Evolutionary conservation across 2,888 invertebrate genomes (phyloP).

Genomic region (Caradrina clavipalpis): DNA sequence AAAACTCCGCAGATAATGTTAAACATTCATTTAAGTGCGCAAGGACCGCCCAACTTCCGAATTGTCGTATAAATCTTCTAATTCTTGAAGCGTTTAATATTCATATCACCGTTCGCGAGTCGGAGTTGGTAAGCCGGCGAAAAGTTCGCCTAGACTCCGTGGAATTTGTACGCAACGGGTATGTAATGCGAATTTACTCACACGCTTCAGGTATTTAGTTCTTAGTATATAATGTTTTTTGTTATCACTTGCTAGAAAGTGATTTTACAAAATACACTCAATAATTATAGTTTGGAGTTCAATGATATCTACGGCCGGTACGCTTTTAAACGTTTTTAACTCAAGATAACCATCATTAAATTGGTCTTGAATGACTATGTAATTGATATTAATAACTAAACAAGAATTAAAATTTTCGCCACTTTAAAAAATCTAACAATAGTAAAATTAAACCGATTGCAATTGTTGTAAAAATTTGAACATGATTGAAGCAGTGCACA

Average conservation of each 20-base stretch:
- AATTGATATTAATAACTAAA: no score
- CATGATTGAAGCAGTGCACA: background rate
- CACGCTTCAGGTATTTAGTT: conserved; percentile 29
- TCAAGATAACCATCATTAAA: no score
- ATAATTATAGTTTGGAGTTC: no score
- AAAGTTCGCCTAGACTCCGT: conserved; percentile 56
- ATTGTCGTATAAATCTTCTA: conserved; percentile 89
- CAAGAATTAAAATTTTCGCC: no score
- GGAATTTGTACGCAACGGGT: conserved; percentile 47
- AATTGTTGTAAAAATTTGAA: background rate
- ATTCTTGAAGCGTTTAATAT: conserved; percentile 90
- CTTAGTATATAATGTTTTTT: background rate
- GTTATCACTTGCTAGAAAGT: background rate
- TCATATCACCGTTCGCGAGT: conserved; percentile 84
- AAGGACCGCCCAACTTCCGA: conserved; percentile 82
- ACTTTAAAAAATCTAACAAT: background rate
- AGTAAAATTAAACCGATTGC: background rate
- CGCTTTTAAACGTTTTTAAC: no score
- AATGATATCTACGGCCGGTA: no score
- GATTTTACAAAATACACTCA: background rate
- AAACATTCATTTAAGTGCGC: conserved; percentile 90
- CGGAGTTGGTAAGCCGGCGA: conserved; percentile 63
- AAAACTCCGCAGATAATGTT: conserved; percentile 89
- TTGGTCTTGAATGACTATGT: no score
- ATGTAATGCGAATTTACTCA: conserved; percentile 47